phyloP scores from a whole-genome alignment of 1,140 invertebrate species.

The Calliphora vicina region DNA sequence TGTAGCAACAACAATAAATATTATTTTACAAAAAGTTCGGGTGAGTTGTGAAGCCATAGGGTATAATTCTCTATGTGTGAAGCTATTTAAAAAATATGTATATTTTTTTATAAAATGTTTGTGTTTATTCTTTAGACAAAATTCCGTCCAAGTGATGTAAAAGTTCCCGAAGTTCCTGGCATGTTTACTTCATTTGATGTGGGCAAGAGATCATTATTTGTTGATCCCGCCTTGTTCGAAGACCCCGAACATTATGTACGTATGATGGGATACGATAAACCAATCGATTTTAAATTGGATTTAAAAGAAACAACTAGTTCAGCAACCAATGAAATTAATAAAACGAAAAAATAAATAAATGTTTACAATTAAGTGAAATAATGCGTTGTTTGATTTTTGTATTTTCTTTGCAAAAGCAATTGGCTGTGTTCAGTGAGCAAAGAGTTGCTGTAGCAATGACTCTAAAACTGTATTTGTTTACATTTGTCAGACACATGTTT shows the following conservation, averaged over 20 bases:
- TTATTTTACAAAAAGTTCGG: slow-evolving; percentile 72
- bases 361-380: neutral
- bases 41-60: slow-evolving; percentile 61
- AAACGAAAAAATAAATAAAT: neutral
- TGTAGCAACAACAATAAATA: slow-evolving; percentile 73
- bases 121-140: slow-evolving; percentile 67
- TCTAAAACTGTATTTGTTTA: slow-evolving; percentile 7
- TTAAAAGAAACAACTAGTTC: neutral
- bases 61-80: too few relatives aligned
- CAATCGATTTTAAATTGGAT: slow-evolving; percentile 79
- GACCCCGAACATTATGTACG: slow-evolving; percentile 78
- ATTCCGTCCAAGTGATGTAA: slow-evolving; percentile 80
- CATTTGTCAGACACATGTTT: neutral
- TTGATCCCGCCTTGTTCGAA: slow-evolving; percentile 75
- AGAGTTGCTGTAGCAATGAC: neutral
- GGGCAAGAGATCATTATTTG: slow-evolving; percentile 76
- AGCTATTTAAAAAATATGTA: too few relatives aligned
- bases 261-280: slow-evolving; percentile 92
- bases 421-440: too few relatives aligned
- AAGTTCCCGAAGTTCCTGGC: slow-evolving; percentile 78
- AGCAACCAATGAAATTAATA: neutral
- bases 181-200: slow-evolving; percentile 81
- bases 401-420: too few relatives aligned
- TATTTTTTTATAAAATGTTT: neutral
- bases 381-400: too few relatives aligned